Conservation (phyloP, 1,140 invertebrate species). For the Drosophila ficusphila region DNA sequence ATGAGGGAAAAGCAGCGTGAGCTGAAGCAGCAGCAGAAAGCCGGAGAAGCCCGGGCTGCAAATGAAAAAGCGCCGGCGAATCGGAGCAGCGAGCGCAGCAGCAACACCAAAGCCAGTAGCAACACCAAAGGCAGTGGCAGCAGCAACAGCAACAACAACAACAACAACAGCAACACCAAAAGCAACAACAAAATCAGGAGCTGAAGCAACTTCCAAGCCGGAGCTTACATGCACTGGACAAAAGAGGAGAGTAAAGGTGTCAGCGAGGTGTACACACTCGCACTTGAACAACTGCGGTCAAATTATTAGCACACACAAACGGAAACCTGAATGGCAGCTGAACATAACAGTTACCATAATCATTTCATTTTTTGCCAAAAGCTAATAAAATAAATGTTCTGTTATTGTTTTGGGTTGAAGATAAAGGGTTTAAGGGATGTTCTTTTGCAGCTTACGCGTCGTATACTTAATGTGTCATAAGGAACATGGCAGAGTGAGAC, state of each 20-base stretch:
- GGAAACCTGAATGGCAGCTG: background rate
- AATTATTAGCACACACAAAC: slow-evolving; percentile 8
- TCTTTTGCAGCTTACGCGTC: background rate
- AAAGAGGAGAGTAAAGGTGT: slow-evolving; percentile 38
- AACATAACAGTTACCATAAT: slow-evolving; percentile 6
- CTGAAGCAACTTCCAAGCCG: slow-evolving; percentile 58
- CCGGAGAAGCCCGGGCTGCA: slow-evolving; percentile 66
- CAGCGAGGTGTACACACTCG: slow-evolving; percentile 11
- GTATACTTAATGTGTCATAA: slow-evolving; percentile 1
- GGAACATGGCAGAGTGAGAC: too few species aligned
- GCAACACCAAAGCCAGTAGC: slow-evolving; percentile 10
- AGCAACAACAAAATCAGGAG: slow-evolving; percentile 11
- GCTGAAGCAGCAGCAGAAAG: slow-evolving; percentile 29
- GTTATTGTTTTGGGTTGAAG: background rate
- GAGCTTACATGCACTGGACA: slow-evolving; percentile 66
- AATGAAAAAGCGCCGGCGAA: slow-evolving; percentile 69
- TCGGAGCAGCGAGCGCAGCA: slow-evolving; percentile 20
- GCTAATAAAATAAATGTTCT: background rate
- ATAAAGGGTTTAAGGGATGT: background rate
- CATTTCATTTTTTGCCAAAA: background rate
- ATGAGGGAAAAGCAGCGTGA: slow-evolving; percentile 17
- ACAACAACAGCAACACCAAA: slow-evolving; percentile 7
- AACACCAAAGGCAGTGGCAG: slow-evolving; percentile 3
- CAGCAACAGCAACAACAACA: slow-evolving; percentile 30
- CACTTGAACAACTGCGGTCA: slow-evolving; percentile 23